Evolutionary conservation across 1,140 invertebrate species (phyloP).

Genomic region (Hydropsyche tenuis): DNA sequence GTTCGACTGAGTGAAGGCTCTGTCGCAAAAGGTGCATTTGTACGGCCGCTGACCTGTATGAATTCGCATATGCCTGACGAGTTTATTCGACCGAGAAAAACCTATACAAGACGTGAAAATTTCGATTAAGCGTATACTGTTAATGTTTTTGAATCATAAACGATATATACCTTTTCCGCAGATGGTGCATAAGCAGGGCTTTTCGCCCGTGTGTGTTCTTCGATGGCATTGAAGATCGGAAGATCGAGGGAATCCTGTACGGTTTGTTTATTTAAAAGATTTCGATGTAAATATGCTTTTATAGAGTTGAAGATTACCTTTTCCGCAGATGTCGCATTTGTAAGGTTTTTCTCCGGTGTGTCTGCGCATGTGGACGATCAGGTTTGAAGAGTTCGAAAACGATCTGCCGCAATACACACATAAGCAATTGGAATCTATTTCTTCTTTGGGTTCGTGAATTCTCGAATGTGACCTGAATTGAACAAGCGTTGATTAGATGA

Average conservation of each 20-base stretch:
- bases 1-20: constrained; percentile 67
- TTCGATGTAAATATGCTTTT: not conserved
- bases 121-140: not conserved
- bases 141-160: not conserved
- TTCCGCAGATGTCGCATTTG: constrained; percentile 61
- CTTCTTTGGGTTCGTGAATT: constrained; percentile 53
- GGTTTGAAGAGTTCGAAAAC: constrained; percentile 65
- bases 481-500: too few relatives aligned
- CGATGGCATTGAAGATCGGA: constrained; percentile 60
- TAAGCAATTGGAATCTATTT: constrained; percentile 53
- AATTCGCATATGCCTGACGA: constrained; percentile 67
- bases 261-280: not conserved
- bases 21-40: constrained; percentile 66
- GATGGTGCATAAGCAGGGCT: constrained; percentile 61
- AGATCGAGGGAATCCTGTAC: constrained; percentile 59
- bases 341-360: constrained; percentile 64
- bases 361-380: constrained; percentile 67
- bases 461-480: constrained; percentile 56
- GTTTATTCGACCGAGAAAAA: constrained; percentile 66
- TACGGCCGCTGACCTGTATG: constrained; percentile 67
- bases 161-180: constrained; percentile 68
- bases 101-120: constrained; percentile 55
- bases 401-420: constrained; percentile 65
- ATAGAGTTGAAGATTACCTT: constrained; percentile 53
- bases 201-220: constrained; percentile 62